Conservation (phyloP, 2,113 vertebrate genomes). For the Eretmochelys imbricata region DNA sequence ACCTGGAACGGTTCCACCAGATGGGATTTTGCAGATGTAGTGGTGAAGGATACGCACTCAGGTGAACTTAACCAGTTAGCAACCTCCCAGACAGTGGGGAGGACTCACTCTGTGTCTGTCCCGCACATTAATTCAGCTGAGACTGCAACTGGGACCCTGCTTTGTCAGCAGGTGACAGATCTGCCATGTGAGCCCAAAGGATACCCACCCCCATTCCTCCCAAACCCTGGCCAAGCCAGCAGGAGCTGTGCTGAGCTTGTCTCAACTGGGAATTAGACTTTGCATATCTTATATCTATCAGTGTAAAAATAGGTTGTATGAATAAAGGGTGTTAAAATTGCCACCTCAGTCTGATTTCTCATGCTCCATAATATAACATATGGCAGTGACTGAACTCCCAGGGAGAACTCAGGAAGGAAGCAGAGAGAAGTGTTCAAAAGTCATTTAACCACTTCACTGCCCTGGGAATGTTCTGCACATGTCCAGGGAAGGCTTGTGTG, state of each 20-base stretch:
- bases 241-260: constrained; percentile 65
- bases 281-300: constrained; percentile 69
- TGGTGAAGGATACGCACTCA: neutral
- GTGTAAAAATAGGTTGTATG: constrained; percentile 73
- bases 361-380: constrained; percentile 70
- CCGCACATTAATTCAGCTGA: neutral
- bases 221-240: constrained; percentile 52
- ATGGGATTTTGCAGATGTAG: neutral
- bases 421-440: neutral
- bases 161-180: fast-evolving
- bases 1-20: neutral
- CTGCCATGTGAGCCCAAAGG: neutral
- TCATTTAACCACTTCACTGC: constrained; percentile 47
- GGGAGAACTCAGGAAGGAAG: constrained; percentile 17
- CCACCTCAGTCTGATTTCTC: constrained; percentile 71
- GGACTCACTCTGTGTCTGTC: neutral
- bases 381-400: constrained; percentile 56
- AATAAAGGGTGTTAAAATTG: constrained; percentile 76
- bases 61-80: neutral
- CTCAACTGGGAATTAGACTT: constrained; percentile 65
- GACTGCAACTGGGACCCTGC: neutral
- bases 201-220: constrained; percentile 1
- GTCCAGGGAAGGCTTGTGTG: neutral
- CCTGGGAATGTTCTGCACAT: neutral
- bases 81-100: neutral